phyloP scores from a whole-genome alignment of 1,140 invertebrate species.

The Physella acuta region DNA sequence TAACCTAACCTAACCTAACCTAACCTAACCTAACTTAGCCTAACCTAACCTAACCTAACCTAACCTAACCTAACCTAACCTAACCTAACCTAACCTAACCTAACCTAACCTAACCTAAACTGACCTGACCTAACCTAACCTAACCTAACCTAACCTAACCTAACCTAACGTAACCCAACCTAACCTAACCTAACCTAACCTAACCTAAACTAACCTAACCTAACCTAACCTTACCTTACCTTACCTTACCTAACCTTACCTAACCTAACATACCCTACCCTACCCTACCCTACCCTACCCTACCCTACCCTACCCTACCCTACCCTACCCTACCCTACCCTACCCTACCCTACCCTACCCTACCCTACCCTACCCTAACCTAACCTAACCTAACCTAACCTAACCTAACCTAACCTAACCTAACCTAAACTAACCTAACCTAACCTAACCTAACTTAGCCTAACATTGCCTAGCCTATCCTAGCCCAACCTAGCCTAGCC shows the following conservation, averaged over 20 bases:
- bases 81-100: background rate
- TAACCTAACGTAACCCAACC: background rate
- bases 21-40: background rate
- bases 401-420: background rate
- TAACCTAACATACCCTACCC: no score
- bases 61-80: conserved; percentile 13
- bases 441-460: background rate
- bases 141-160: background rate
- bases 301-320: background rate
- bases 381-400: background rate
- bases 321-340: background rate
- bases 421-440: no score
- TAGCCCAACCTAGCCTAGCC: no score
- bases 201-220: no score
- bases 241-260: background rate
- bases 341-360: background rate
- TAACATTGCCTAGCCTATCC: background rate
- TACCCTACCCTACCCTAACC: no score
- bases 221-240: background rate
- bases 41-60: conserved; percentile 12
- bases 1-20: conserved; percentile 10
- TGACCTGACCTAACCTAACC: background rate
- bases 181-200: conserved; percentile 4
- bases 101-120: no score
- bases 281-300: background rate